Percentiles rank a stretch among this genome's conserved stretches.
phyloP scores from a whole-genome alignment of 1,140 invertebrate genomes.

The Lucilia cuprina region DNA sequence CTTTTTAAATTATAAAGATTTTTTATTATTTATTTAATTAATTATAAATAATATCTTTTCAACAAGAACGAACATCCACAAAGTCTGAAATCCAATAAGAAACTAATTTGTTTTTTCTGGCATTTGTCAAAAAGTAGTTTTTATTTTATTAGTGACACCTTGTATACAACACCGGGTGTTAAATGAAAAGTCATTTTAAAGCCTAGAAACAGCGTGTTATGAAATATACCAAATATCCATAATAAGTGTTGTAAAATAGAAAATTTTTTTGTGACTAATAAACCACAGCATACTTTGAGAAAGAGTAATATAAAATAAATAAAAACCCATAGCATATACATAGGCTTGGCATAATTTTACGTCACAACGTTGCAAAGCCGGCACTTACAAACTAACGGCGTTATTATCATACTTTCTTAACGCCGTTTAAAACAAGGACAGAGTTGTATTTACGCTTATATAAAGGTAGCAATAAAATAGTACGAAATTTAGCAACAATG shows the following conservation, averaged over 20 bases:
- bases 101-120: background rate
- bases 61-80: background rate
- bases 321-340: too few species aligned
- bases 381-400: too few species aligned
- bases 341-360: too few species aligned
- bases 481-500: background rate
- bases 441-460: background rate
- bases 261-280: too few species aligned
- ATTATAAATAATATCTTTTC: background rate
- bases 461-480: background rate
- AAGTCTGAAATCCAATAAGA: constrained; percentile 18
- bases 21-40: background rate
- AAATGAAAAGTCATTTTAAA: background rate
- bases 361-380: too few species aligned
- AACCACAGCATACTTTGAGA: too few species aligned
- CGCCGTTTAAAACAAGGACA: background rate
- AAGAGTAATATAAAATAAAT: too few species aligned
- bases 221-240: too few species aligned
- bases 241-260: too few species aligned
- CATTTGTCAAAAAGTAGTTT: background rate
- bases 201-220: too few species aligned
- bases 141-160: background rate
- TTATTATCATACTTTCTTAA: too few species aligned
- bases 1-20: background rate
- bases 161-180: background rate